Evolutionary conservation across 2,888 invertebrate genomes (phyloP).

Genomic region (Conomelus anceps): DNA sequence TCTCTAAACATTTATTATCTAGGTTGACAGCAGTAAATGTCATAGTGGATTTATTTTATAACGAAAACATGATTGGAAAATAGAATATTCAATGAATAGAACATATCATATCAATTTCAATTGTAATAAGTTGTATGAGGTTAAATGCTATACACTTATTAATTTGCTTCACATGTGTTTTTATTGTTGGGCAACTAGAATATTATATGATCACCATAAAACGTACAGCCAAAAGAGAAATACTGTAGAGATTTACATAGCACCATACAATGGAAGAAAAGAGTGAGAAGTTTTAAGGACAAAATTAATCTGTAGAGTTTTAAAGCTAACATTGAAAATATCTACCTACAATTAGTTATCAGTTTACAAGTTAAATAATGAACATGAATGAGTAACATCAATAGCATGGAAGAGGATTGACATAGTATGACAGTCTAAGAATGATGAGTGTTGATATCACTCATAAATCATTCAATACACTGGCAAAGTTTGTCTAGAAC

Average conservation of each 20-base stretch:
- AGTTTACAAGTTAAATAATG: not conserved
- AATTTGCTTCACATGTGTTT: not conserved
- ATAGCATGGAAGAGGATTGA: not conserved
- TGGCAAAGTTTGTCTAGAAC: not conserved
- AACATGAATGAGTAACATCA: not conserved
- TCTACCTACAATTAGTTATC: not conserved
- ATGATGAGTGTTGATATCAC: not conserved
- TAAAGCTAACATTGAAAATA: not conserved
- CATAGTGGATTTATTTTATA: not conserved
- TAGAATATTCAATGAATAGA: not conserved
- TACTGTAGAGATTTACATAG: not conserved
- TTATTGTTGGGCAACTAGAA: not conserved
- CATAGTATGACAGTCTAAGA: not conserved
- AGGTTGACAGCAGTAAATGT: too few relatives aligned
- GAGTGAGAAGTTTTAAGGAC: not conserved
- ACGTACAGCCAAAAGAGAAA: not conserved
- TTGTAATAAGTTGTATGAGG: not conserved
- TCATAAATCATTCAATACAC: too few relatives aligned
- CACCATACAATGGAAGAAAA: not conserved
- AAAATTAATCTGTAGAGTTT: not conserved
- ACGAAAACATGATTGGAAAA: not conserved
- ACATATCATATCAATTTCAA: not conserved
- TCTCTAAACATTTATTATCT: too few relatives aligned
- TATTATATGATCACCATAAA: not conserved
- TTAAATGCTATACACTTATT: not conserved